phyloP scores from a whole-genome alignment of 2,797 vertebrate species.

The Sebastiscus tertius region DNA sequence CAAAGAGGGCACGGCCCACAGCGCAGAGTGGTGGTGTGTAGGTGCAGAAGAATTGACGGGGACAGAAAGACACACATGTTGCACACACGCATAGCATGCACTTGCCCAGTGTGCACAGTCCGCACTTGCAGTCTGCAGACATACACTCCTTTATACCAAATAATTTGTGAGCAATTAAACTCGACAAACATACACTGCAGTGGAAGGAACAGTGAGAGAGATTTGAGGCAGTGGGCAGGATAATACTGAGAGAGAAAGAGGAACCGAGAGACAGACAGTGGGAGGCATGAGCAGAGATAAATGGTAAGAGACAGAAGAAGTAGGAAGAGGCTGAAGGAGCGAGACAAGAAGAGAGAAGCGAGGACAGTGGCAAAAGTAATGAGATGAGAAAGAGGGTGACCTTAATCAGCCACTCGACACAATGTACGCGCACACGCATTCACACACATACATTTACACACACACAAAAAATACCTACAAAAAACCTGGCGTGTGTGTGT shows the following conservation, averaged over 20 bases:
- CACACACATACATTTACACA: not conserved
- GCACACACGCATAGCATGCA: not conserved
- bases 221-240: not conserved
- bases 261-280: constrained; percentile 13
- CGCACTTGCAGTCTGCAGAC: not conserved
- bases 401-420: constrained; percentile 65
- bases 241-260: not conserved
- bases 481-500: constrained; percentile 29
- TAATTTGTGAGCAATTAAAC: not conserved
- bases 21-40: constrained; percentile 2
- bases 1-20: constrained; percentile 6
- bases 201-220: not conserved
- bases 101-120: too few relatives aligned
- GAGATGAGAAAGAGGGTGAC: constrained; percentile 61
- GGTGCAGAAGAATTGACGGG: constrained; percentile 24
- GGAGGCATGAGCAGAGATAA: constrained; percentile 25
- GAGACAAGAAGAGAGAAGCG: constrained; percentile 27
- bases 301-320: constrained; percentile 30
- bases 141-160: not conserved
- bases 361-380: constrained; percentile 52
- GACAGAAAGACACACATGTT: not conserved
- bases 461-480: constrained; percentile 31
- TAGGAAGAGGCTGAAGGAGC: constrained; percentile 30
- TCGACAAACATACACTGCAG: not conserved
- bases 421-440: not conserved